Percentiles rank a stretch among this genome's conserved stretches.
These are phyloP conservation scores for Argyresthia albistria DNA, from an alignment of 2,888 invertebrate genomes.

Conservation along the genomic window DNA sequence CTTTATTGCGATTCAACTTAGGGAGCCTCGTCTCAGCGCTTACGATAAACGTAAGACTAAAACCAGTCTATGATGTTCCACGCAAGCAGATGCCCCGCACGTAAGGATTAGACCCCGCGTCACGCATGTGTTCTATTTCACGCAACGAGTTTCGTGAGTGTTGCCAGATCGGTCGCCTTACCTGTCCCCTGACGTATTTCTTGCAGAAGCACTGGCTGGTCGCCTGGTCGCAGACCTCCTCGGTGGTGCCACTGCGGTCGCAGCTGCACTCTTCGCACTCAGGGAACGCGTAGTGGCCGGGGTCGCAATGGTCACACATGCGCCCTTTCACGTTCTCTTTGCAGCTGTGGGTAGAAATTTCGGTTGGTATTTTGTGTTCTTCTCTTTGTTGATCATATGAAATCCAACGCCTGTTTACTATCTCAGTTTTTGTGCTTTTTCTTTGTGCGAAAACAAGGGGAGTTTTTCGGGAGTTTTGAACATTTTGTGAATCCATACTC, in stretches of 20 bases:
- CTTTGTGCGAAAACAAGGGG: too few relatives aligned
- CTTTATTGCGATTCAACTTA: too few relatives aligned
- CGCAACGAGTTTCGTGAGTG: not conserved
- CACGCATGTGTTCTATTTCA: too few relatives aligned
- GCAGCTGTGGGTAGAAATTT: slow-evolving; percentile 68
- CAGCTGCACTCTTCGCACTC: slow-evolving; percentile 89
- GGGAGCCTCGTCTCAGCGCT: too few relatives aligned
- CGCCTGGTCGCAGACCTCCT: slow-evolving; percentile 89
- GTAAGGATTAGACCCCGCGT: too few relatives aligned
- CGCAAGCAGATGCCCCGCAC: too few relatives aligned
- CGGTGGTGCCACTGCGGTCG: slow-evolving; percentile 84
- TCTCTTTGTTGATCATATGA: not conserved
- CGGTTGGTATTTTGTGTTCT: not conserved
- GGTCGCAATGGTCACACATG: slow-evolving; percentile 88
- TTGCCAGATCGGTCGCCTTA: not conserved
- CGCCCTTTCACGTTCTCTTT: slow-evolving; percentile 90
- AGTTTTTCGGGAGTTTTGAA: too few relatives aligned
- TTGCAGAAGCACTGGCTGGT: slow-evolving; percentile 87
- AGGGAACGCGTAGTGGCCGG: slow-evolving; percentile 91
- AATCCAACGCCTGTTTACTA: too few relatives aligned
- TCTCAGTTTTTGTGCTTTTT: too few relatives aligned
- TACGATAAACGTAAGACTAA: too few relatives aligned
- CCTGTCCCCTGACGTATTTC: slow-evolving; percentile 47
- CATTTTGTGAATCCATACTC: too few relatives aligned
- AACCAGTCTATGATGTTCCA: too few relatives aligned